Evolutionary conservation across 2,113 vertebrate species (phyloP), one percentile per base, ranked within the genome.

Genomic region (Choloepus hoffmanni): DNA sequence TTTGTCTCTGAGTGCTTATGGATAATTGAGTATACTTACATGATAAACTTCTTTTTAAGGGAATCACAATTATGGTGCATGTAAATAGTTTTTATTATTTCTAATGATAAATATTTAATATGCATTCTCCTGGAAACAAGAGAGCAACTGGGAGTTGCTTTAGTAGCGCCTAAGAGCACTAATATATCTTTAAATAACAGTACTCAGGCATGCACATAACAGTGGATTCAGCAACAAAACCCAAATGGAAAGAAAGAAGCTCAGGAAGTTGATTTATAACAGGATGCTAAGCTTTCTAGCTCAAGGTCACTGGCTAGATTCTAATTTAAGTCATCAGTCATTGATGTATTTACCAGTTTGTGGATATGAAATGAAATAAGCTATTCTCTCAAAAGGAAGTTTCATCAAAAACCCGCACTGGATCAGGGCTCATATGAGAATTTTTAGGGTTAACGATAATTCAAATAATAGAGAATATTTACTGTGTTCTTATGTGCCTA

Each of bases 91-190:
- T 97, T 94, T 91, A 89, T 94, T 92, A 89, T 94, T 92, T 95
- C 33, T 40, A 24, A 86, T 86, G 2, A 23, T 96, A 92, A 97
- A 97, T 96, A 97, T 92, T 97, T 97, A 97, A 97, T 89, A 89
- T 63, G 28, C 43, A 68, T 78, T 45, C 58, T 95, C 43, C 77
- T 86, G 21, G 73, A 96, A 97, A 95, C 7, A 77, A 90, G 9
- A 76, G 40, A 83, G 23, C 36, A 88, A 68, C 21, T 33, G 91
- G 36, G 36, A 65, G 33, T 79, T 89, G 43, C 68, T 96, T 96
- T 73, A 94, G 48, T 82, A 95, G 60, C 92, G 43, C 85, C 81
- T 96, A 65, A 94, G 65, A 96, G 65, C 74, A 81, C 89, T 94
- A 93, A 95, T 81, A 86, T 15, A 86, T 70, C 77, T 94, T 92